These are phyloP conservation scores for Rhingia campestris DNA, from an alignment of 2,888 invertebrate genomes.

Conservation along the genomic window DNA sequence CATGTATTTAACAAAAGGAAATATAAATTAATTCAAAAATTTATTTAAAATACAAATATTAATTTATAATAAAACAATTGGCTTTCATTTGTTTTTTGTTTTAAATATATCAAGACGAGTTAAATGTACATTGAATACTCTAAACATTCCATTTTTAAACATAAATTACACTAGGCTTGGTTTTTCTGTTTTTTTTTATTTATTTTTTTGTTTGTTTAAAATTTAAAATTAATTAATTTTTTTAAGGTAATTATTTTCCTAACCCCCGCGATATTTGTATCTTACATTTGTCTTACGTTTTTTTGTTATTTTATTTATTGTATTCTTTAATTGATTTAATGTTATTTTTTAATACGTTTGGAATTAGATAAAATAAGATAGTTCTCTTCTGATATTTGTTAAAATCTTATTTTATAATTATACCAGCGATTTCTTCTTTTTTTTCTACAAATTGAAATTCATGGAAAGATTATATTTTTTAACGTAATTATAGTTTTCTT, in stretches of 20 bases:
- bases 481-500: constrained; percentile 33
- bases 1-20: constrained; percentile 51
- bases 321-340: constrained; percentile 68
- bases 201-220: constrained; percentile 49
- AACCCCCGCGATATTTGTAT: constrained; percentile 67
- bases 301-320: constrained; percentile 56
- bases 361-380: constrained; percentile 70
- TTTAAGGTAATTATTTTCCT: constrained; percentile 58
- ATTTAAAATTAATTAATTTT: constrained; percentile 46
- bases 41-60: constrained; percentile 36
- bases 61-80: constrained; percentile 47
- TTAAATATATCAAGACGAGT: constrained; percentile 67
- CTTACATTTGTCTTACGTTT: constrained; percentile 62
- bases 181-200: constrained; percentile 47
- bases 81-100: constrained; percentile 36
- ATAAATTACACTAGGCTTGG: constrained; percentile 66
- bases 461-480: constrained; percentile 53
- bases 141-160: constrained; percentile 62
- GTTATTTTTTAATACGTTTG: constrained; percentile 58
- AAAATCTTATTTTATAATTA: constrained; percentile 29
- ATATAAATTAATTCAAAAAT: neutral
- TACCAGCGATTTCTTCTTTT: constrained; percentile 58
- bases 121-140: constrained; percentile 72
- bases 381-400: constrained; percentile 50
- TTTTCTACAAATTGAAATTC: constrained; percentile 64